Evolutionary conservation across 2,888 invertebrate genomes (phyloP), one percentile per base, ranked within the genome.

Genomic region (Plutella xylostella): DNA sequence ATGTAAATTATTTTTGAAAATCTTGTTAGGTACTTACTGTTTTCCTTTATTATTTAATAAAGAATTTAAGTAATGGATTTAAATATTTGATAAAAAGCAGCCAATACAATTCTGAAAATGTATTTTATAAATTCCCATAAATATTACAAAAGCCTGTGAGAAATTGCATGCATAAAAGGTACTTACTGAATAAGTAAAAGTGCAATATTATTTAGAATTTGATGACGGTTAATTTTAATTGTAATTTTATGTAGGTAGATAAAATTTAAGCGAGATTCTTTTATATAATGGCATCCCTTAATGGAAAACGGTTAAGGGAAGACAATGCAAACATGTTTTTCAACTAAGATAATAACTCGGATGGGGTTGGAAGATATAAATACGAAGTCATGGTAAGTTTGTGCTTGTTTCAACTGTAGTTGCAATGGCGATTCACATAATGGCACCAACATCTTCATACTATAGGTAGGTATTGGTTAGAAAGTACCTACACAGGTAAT

Each of bases 141-240:
- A 69, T 66, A 63, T 75, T 33, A 40, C 60, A 63, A 74, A 76
- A 74, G 74, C 61, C 53, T 69, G 71, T 67, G 68, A 63, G 68
- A 68, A 70, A 72, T 75, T 76, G 74, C 73, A 72, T 71, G 68
- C 73, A 70, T 22, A 22, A 22, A 39, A 14, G 39, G 9, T n/a
- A n/a, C n/a, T n/a, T n/a, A n/a, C n/a, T n/a, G 6, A 68, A 74
- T 68, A 69, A 71, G 63, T 70, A 68, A 73, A 74, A 60, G 78
- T 79, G 78, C 75, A 41, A 17, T 44, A 20, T 25, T 49, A 50
- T 9, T 66, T 72, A 71, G 68, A 71, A 70, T 62, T 63, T 61
- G 57, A 57, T 60, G 68, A 72, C 21, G 72, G n/a, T n/a, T 73
- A 70, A 69, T 57, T 55, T 55, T 60, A 55, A 60, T 55, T 56